A percentile compares a stretch with the other conserved stretches of the same genome.
These are phyloP conservation scores for Callimorpha dominula DNA, from an alignment of 2,888 invertebrate species.

Conservation along the genomic window DNA sequence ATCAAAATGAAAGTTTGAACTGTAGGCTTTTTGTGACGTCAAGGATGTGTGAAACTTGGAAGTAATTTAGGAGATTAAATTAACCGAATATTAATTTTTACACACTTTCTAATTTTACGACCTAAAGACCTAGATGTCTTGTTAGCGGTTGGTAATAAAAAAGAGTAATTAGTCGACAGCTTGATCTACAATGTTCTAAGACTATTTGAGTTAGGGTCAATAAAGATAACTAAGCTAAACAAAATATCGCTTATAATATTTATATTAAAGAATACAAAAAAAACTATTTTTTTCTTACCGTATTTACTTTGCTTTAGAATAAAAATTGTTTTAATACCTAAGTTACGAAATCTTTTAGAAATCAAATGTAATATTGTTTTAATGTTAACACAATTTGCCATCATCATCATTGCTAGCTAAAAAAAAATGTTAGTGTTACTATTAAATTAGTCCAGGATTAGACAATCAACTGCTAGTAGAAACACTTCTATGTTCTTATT, in stretches of 20 bases:
- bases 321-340: no score
- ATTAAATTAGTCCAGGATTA: no score
- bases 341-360: no score
- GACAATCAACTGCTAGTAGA: no score
- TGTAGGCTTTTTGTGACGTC: conserved; percentile 4
- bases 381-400: no score
- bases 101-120: conserved; percentile 25
- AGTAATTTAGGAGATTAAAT: conserved; percentile 14
- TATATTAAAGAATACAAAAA: neutral
- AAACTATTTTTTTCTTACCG: neutral
- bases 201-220: neutral
- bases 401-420: no score
- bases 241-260: neutral
- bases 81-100: conserved; percentile 8
- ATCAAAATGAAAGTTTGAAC: conserved; percentile 40
- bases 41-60: conserved; percentile 14
- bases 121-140: conserved; percentile 23
- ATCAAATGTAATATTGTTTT: no score
- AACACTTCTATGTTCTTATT: no score
- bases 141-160: conserved; percentile 13
- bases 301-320: no score
- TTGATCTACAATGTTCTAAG: neutral
- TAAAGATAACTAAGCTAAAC: neutral
- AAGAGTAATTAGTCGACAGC: conserved; percentile 3
- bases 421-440: no score